A percentile compares a stretch with the other conserved stretches of the same genome.
phyloP scores from a whole-genome alignment of 2,113 vertebrate species.

The Genyomyrus donnyi region DNA sequence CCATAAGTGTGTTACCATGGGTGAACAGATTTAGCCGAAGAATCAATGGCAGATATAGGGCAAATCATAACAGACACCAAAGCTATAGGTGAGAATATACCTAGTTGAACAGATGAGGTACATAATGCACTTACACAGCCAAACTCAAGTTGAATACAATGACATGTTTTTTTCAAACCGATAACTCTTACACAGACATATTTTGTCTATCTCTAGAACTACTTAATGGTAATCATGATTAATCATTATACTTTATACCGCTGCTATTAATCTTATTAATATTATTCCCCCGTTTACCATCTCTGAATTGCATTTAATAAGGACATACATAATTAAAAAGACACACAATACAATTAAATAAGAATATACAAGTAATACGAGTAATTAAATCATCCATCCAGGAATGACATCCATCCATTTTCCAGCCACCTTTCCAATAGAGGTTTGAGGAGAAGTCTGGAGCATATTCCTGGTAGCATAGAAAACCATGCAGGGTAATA shows the following conservation, averaged over 20 bases:
- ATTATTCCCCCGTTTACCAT: neutral
- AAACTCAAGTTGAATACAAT: neutral
- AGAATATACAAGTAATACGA: neutral
- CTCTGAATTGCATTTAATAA: neutral
- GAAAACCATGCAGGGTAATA: neutral
- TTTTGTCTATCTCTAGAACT: neutral
- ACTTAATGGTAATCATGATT: neutral
- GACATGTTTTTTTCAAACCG: neutral
- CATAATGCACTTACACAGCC: neutral
- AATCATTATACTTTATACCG: neutral
- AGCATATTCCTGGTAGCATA: neutral
- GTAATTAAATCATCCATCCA: neutral
- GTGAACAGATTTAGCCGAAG: neutral
- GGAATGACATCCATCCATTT: neutral
- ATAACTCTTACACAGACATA: neutral
- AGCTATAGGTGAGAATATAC: neutral
- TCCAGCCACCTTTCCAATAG: neutral
- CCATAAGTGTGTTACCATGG: neutral
- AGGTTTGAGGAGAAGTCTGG: neutral
- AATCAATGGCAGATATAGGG: neutral
- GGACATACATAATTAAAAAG: neutral
- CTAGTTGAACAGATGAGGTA: neutral
- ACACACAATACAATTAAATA: neutral
- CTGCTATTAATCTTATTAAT: neutral
- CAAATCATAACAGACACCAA: neutral